Evolutionary conservation across 2,888 invertebrate species (phyloP).

Genomic region (Papilio gigon): DNA sequence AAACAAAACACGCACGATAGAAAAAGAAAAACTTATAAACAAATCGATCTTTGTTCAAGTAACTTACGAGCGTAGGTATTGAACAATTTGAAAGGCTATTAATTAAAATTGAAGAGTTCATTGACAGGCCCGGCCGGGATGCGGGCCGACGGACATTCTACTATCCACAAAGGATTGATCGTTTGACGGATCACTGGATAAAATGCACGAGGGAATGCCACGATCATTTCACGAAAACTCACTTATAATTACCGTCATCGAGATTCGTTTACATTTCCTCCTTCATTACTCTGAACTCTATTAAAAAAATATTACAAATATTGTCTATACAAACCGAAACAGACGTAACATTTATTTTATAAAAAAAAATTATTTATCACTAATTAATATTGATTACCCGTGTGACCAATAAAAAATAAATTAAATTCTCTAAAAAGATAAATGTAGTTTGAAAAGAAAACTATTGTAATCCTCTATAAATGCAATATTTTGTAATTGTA

Average conservation of each 20-base stretch:
- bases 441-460: too few relatives aligned
- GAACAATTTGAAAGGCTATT: conserved; percentile 43
- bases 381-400: too few relatives aligned
- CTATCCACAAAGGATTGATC: conserved; percentile 45
- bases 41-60: conserved; percentile 9
- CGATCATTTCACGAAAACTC: conserved; percentile 14
- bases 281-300: neutral
- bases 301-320: neutral
- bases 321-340: too few relatives aligned
- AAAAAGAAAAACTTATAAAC: conserved; percentile 15
- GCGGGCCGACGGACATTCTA: conserved; percentile 50
- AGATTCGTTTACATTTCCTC: neutral
- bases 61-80: conserved; percentile 31
- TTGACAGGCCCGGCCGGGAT: conserved; percentile 51
- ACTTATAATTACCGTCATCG: conserved; percentile 5
- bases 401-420: too few relatives aligned
- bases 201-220: conserved; percentile 36
- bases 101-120: conserved; percentile 50
- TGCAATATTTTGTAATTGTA: too few relatives aligned
- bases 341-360: too few relatives aligned
- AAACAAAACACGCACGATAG: neutral
- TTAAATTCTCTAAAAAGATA: too few relatives aligned
- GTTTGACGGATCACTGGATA: conserved; percentile 49
- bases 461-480: too few relatives aligned
- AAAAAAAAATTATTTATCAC: too few relatives aligned